Evolutionary conservation across 2,888 invertebrate genomes (phyloP).

Genomic region (Cartodere bifasciata): DNA sequence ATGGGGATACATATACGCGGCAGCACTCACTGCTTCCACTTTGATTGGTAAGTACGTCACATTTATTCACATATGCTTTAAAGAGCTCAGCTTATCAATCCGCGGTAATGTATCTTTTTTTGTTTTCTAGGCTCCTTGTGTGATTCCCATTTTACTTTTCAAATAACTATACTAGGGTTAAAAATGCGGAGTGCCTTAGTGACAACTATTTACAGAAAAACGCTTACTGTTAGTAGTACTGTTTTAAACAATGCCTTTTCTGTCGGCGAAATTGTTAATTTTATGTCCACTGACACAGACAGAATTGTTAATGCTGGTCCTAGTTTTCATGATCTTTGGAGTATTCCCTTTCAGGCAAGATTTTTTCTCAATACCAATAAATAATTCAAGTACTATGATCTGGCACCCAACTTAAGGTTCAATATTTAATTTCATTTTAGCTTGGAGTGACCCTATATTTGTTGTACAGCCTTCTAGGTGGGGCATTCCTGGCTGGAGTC

Average conservation of each 20-base stretch:
- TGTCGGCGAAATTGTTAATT: slow-evolving; percentile 85
- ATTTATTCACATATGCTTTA: not conserved
- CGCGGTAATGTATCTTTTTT: slow-evolving; percentile 3
- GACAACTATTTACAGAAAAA: slow-evolving; percentile 67
- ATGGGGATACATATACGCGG: slow-evolving; percentile 52
- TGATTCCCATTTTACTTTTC: slow-evolving; percentile 81
- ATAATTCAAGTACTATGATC: too few relatives aligned
- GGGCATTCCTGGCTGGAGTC: slow-evolving; percentile 84
- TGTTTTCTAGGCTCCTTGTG: slow-evolving; percentile 54
- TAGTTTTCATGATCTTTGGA: slow-evolving; percentile 95
- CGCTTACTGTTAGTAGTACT: slow-evolving; percentile 36
- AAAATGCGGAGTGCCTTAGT: slow-evolving; percentile 81
- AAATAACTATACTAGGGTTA: slow-evolving; percentile 68
- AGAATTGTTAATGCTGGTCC: slow-evolving; percentile 91
- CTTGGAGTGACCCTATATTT: slow-evolving; percentile 69
- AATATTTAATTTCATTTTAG: slow-evolving; percentile 37
- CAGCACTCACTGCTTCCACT: slow-evolving; percentile 50
- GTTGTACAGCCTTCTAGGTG: slow-evolving; percentile 77
- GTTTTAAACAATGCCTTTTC: slow-evolving; percentile 36
- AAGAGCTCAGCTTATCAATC: too few relatives aligned
- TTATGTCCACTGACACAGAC: slow-evolving; percentile 94
- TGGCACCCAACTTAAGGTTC: too few relatives aligned
- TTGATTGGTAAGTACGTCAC: slow-evolving; percentile 46
- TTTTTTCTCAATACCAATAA: not conserved
- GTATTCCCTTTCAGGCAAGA: slow-evolving; percentile 77